Evolutionary conservation across 2,797 vertebrate genomes (phyloP).

Genomic region (Cyclura pinguis): DNA sequence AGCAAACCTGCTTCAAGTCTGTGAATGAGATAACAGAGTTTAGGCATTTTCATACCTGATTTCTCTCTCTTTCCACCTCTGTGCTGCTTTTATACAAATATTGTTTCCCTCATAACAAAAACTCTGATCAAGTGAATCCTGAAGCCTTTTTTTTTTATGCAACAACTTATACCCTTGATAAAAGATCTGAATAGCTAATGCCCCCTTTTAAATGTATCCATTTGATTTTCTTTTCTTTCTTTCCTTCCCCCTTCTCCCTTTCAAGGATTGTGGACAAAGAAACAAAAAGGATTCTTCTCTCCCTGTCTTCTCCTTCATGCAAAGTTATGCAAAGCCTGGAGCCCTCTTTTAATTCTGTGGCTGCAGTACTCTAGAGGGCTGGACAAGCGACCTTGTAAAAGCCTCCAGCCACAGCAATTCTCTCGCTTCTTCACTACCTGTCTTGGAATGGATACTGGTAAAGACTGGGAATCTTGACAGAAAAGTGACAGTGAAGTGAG

Average conservation of each 20-base stretch:
- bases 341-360: not conserved
- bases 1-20: not conserved
- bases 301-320: conserved; percentile 13
- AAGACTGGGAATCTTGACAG: conserved; percentile 15
- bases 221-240: conserved; percentile 58
- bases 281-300: conserved; percentile 2
- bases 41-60: conserved; percentile 48
- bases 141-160: conserved; percentile 17
- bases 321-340: conserved; percentile 59
- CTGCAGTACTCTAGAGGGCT: not conserved
- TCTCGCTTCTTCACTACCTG: not conserved
- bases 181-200: conserved; percentile 47
- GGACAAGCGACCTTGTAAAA: conserved; percentile 42
- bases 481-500: not conserved
- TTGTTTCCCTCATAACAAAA: conserved; percentile 31
- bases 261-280: conserved; percentile 67
- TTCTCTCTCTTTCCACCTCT: conserved; percentile 32
- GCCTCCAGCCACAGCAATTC: not conserved
- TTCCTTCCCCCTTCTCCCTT: not conserved
- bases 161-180: conserved; percentile 30
- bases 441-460: conserved; percentile 42
- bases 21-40: conserved; percentile 21
- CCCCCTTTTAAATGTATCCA: conserved; percentile 33
- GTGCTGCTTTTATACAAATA: conserved; percentile 23
- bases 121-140: conserved; percentile 39